These are phyloP conservation scores for Cactoblastis cactorum DNA, from an alignment of 2,888 invertebrate species.

Conservation along the genomic window DNA sequence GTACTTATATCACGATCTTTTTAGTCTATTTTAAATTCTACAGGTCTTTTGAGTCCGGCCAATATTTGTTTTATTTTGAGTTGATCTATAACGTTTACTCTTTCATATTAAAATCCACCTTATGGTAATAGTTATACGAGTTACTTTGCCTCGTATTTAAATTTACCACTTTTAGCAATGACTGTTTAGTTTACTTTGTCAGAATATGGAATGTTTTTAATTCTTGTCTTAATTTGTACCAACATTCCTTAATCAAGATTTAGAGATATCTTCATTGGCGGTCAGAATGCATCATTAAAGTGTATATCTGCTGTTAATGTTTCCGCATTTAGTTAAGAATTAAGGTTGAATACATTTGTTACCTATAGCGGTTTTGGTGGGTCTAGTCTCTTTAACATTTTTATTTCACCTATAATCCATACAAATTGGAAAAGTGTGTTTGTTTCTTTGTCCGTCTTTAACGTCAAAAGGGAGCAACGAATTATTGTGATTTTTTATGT, in stretches of 20 bases:
- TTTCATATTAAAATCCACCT: not conserved
- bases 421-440: no score
- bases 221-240: constrained; percentile 25
- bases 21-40: constrained; percentile 14
- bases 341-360: constrained; percentile 29
- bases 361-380: constrained; percentile 6
- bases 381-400: no score
- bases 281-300: constrained; percentile 31
- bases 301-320: constrained; percentile 28
- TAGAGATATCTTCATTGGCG: constrained; percentile 26
- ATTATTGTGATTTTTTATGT: no score
- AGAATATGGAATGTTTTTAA: constrained; percentile 13
- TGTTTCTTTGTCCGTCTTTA: no score
- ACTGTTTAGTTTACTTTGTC: constrained; percentile 9
- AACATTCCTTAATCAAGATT: constrained; percentile 29
- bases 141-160: not conserved
- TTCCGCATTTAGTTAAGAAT: constrained; percentile 34
- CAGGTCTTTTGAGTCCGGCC: not conserved
- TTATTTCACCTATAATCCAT: no score
- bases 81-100: not conserved
- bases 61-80: constrained; percentile 14
- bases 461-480: no score
- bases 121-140: not conserved
- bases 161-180: not conserved
- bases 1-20: constrained; percentile 13